Evolutionary conservation across 2,113 vertebrate species (phyloP).

Genomic region (Istiophorus platypterus): DNA sequence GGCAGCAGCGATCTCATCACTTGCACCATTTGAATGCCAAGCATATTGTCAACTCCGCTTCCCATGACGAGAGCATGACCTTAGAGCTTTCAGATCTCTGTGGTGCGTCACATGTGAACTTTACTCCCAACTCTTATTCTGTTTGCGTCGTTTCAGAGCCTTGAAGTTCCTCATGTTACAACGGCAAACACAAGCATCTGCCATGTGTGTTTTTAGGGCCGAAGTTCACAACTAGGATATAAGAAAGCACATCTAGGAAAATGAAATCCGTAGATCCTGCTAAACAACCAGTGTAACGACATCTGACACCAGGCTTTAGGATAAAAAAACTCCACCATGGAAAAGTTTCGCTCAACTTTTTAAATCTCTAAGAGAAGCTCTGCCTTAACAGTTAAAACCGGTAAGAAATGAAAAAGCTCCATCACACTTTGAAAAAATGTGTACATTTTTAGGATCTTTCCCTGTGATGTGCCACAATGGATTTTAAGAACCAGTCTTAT

Average conservation of each 20-base stretch:
- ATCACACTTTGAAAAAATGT: background rate
- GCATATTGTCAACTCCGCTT: background rate
- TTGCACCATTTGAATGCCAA: background rate
- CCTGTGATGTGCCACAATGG: too few relatives aligned
- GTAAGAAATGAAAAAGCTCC: background rate
- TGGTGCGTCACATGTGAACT: conserved; percentile 2
- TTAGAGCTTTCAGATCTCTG: background rate
- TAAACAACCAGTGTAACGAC: too few relatives aligned
- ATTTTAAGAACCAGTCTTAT: too few relatives aligned
- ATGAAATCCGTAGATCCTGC: background rate
- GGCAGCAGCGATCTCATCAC: too few relatives aligned
- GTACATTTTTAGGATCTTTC: too few relatives aligned
- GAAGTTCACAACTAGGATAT: background rate
- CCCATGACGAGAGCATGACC: background rate
- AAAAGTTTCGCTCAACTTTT: too few relatives aligned
- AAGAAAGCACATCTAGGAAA: background rate
- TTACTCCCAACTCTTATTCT: background rate
- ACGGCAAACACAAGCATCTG: too few relatives aligned
- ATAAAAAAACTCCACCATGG: too few relatives aligned
- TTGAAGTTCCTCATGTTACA: too few relatives aligned
- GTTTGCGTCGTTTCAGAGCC: too few relatives aligned
- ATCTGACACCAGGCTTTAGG: too few relatives aligned
- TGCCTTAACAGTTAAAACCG: background rate
- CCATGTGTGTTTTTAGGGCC: background rate
- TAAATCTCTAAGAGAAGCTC: background rate